Evolutionary conservation across 2,888 invertebrate species (phyloP), one percentile per base, ranked within the genome.

Genomic region (Fragum fragum): DNA sequence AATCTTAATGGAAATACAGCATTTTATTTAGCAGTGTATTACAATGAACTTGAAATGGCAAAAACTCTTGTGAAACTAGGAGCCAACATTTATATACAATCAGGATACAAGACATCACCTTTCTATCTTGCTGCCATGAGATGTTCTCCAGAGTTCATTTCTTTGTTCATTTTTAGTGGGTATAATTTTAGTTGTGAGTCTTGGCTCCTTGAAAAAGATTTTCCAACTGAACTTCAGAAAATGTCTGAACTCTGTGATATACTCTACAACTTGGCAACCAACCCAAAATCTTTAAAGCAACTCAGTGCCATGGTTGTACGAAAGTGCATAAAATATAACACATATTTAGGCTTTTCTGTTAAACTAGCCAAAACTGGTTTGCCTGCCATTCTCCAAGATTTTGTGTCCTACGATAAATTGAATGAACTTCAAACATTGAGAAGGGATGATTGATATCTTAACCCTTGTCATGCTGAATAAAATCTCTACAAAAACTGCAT

Each of bases 11-110:
- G 92, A 3, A 87, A 86, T 69, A 92, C 92, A 18, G 89, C 92
- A 0, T 89, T 93, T 28, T 91, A 91, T 61, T 83, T 91, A 32
- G 82, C 92, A 16, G 89, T 92, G n/a, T 91, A 87, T 79, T 88
- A 92, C 73, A 90, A 91, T 73, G 89, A 89, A 63, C 86, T 87
- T 79, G 82, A 85, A 47, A 86, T 91, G 74, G 86, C 87, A n/a
- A 90, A 86, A 71, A 89, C 81, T 73, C 86, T 93, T 2, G 81
- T 91, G 26, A 87, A 88, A 52, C 69, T 87, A 29, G 90, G 90
- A 52, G 92, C 90, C 6, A 82, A 91, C 72, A 87, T 92, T 26
- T 87, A 90, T 70, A 88, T 90, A 9, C 73, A 55, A 29, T 89
- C 86, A 57, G 74, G 81, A 14, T 76, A 83, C 32, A 89, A 87